Evolutionary conservation across 2,113 vertebrate species (phyloP).

Genomic region (Oostethus manadensis): DNA sequence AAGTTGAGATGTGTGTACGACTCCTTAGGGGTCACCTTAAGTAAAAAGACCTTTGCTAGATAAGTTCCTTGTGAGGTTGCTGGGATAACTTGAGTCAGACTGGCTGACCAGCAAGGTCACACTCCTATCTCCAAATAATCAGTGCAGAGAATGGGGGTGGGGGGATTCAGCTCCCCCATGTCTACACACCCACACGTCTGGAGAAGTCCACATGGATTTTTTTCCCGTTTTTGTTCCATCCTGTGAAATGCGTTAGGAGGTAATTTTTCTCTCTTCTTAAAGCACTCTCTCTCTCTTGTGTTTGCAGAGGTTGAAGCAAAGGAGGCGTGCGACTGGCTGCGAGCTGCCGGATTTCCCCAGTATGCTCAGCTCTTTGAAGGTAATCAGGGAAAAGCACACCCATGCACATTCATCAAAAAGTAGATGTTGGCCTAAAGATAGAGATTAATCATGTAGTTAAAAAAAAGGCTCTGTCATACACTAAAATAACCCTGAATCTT

Average conservation of each 20-base stretch:
- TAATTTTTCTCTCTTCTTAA: constrained; percentile 9
- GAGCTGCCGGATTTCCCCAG: constrained; percentile 95
- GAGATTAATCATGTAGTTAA: constrained; percentile 27
- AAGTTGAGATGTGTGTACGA: not conserved
- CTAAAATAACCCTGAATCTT: constrained; percentile 12
- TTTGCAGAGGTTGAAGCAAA: constrained; percentile 91
- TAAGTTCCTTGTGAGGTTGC: constrained; percentile 7
- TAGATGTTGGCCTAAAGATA: constrained; percentile 22
- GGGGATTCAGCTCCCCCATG: not conserved
- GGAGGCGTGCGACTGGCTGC: constrained; percentile 95
- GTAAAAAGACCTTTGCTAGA: too few relatives aligned
- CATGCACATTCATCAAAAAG: constrained; percentile 36
- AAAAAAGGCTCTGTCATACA: constrained; percentile 17
- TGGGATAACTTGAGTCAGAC: not conserved
- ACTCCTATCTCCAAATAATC: constrained; percentile 15
- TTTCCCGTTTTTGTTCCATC: not conserved
- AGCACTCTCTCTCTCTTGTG: constrained; percentile 45
- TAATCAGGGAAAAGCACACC: constrained; percentile 60
- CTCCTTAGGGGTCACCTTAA: not conserved
- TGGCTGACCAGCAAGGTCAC: constrained; percentile 11
- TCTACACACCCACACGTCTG: not conserved
- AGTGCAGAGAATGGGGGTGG: not conserved
- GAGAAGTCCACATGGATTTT: not conserved
- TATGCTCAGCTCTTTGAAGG: constrained; percentile 96
- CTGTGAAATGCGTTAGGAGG: not conserved